phyloP scores from a whole-genome alignment of 2,888 invertebrate species.

The Bembecia ichneumoniformis region DNA sequence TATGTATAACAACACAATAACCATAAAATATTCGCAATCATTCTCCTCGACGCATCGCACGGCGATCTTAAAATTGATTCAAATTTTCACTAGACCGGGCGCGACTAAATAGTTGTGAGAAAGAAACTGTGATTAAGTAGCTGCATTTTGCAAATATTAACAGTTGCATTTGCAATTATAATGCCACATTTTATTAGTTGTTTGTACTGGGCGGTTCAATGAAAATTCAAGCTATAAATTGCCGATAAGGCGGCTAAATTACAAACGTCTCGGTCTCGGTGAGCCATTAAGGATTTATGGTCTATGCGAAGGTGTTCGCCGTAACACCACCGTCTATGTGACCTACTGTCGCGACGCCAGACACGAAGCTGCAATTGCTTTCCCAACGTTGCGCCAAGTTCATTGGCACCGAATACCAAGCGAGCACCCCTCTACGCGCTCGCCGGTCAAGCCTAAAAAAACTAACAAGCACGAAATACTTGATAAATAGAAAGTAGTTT shows the following conservation, averaged over 20 bases:
- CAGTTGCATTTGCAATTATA: constrained; percentile 37
- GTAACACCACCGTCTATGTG: constrained; percentile 43
- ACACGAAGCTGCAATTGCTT: constrained; percentile 51
- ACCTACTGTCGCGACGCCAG: constrained; percentile 51
- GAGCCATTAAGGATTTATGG: constrained; percentile 28
- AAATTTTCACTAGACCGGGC: constrained; percentile 9
- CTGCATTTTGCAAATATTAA: constrained; percentile 22
- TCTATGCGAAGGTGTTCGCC: constrained; percentile 31
- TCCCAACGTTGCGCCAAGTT: constrained; percentile 56
- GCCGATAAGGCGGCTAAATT: constrained; percentile 29
- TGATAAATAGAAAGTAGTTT: constrained; percentile 59
- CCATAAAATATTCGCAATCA: constrained; percentile 1
- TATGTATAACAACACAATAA: constrained; percentile 25
- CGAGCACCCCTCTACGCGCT: constrained; percentile 18
- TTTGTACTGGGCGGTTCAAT: constrained; percentile 26
- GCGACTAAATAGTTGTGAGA: constrained; percentile 39
- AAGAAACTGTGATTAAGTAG: constrained; percentile 25
- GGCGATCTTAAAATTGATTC: neutral
- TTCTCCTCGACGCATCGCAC: constrained; percentile 7
- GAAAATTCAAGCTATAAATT: constrained; percentile 38
- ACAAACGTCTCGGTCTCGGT: constrained; percentile 23
- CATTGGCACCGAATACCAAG: constrained; percentile 47
- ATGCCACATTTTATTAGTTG: constrained; percentile 33
- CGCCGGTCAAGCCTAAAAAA: constrained; percentile 41
- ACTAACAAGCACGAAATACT: constrained; percentile 39